Percentiles rank a stretch among this genome's conserved stretches.
These are phyloP conservation scores for Uropsilus gracilis DNA, from an alignment of 2,113 vertebrate genomes.

Conservation along the genomic window DNA sequence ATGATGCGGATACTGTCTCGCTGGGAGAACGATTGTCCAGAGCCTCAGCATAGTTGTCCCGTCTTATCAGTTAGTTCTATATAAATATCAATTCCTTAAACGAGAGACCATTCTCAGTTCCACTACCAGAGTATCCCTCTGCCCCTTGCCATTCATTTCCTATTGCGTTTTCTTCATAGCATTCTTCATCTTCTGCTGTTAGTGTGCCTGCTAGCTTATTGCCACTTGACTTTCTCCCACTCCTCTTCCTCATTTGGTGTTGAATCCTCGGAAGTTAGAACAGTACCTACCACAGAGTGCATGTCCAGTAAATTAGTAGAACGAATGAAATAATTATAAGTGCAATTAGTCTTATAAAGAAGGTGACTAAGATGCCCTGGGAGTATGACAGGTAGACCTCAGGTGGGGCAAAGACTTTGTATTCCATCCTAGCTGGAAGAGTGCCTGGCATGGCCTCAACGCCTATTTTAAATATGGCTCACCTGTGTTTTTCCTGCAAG, in stretches of 20 bases:
- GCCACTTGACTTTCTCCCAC: background rate
- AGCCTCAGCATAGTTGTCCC: background rate
- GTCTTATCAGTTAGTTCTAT: background rate
- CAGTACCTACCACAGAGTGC: background rate
- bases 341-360: background rate
- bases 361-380: background rate
- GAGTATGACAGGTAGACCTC: background rate
- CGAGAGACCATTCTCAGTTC: background rate
- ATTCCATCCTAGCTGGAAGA: background rate
- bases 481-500: background rate
- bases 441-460: background rate
- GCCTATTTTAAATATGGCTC: background rate
- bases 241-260: background rate
- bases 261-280: background rate
- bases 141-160: background rate
- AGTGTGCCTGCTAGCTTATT: background rate
- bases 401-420: background rate
- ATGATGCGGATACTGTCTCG: background rate
- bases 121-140: background rate
- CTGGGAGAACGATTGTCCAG: background rate
- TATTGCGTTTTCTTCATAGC: background rate
- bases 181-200: background rate
- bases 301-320: background rate
- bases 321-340: background rate
- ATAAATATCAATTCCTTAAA: background rate